Evolutionary conservation across 2,113 vertebrate genomes (phyloP), one percentile per base, ranked within the genome.

Genomic region (Dascyllus trimaculatus): DNA sequence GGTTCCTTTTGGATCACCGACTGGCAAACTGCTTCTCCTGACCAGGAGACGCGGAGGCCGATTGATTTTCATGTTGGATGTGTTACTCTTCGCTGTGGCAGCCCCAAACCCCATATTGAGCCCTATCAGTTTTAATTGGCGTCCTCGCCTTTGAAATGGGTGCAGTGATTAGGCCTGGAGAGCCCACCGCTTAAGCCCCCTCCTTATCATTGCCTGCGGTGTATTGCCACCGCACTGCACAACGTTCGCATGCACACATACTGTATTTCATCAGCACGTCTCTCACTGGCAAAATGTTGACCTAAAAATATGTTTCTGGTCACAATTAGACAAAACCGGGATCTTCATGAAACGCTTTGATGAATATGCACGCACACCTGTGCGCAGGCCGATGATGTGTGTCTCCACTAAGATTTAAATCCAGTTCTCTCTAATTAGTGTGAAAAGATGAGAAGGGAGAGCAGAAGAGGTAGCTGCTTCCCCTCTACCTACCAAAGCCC

Each of bases 51-150:
- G 17, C 7, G 45, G 59, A 46, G 62, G 53, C 46, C 7, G 46
- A 81, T 86, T 88, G 88, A 92, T 92, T 92, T 92, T 89, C 76
- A 89, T 81, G 87, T 92, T 80, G 78, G 74, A 68, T 74, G 79
- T 81, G 78, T 79, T 85, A 64, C 75, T 83, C 67, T 69, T 85
- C 60, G 38, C 80, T 51, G 88, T 91, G 80, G 91, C 85, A 86
- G 78, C 82, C 84, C 75, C 57, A 90, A 93, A 93, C 87, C 91
- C 85, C 82, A 64, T 85, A 91, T 90, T 92, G 92, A 94, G 93
- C 87, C 91, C 84, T 81, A 90, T 90, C 92, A 85, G 32, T 91
- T 94, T 94, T 95, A 95, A 94, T 94, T 94, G 93, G 91, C 80
- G 40, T 79, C 75, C 82, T 90, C 52, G 68, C 81, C 90, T 93